Conservation (phyloP, 1,140 invertebrate genomes). For the Drosophila mojavensis region DNA sequence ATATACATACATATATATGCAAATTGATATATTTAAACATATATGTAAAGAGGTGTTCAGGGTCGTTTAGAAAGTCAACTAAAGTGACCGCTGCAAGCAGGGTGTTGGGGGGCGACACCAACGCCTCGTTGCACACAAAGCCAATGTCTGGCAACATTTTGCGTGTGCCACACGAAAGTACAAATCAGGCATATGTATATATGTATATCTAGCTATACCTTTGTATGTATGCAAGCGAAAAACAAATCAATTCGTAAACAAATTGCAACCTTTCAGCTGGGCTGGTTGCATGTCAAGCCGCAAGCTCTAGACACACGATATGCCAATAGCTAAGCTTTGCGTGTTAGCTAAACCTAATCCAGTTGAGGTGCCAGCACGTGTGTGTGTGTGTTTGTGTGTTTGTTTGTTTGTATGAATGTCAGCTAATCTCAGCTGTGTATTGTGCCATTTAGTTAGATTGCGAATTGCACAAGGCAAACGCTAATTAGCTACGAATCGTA, state of each 20-base stretch:
- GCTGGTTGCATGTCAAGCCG: constrained; percentile 25
- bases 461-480: constrained; percentile 28
- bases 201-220: not conserved
- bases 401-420: constrained; percentile 41
- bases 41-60: constrained; percentile 19
- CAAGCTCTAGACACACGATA: constrained; percentile 49
- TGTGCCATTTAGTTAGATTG: constrained; percentile 45
- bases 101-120: constrained; percentile 14
- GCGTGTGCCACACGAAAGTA: not conserved
- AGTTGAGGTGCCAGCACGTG: not conserved
- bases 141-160: constrained; percentile 18
- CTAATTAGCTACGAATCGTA: constrained; percentile 42
- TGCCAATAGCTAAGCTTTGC: constrained; percentile 62
- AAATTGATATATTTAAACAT: not conserved
- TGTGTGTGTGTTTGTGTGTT: constrained; percentile 12
- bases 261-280: constrained; percentile 49
- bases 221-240: constrained; percentile 15
- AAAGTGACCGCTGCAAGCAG: constrained; percentile 10
- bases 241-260: constrained; percentile 68
- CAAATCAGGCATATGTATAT: not conserved
- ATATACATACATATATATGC: too few relatives aligned
- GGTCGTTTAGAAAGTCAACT: constrained; percentile 28
- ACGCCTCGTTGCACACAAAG: constrained; percentile 34
- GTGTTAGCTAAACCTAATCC: constrained; percentile 75
- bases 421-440: constrained; percentile 57